phyloP scores from a whole-genome alignment of 2,888 invertebrate genomes.

The Polyommatus icarus region DNA sequence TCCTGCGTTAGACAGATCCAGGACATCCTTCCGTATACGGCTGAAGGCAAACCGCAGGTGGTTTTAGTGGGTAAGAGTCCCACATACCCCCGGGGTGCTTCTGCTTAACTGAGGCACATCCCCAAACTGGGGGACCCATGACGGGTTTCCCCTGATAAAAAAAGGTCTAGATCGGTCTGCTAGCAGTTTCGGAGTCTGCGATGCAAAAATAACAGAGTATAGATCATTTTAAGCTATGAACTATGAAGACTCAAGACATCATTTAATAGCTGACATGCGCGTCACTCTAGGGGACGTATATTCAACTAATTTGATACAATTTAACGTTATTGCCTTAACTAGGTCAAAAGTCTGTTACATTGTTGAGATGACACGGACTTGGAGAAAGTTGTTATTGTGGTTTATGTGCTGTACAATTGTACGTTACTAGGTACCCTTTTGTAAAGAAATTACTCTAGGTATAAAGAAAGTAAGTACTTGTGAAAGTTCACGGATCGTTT shows the following conservation, averaged over 20 bases:
- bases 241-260: not conserved
- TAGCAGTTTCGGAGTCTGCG: not conserved
- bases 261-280: conserved; percentile 1
- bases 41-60: no score
- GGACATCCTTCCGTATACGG: no score
- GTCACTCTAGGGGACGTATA: conserved; percentile 26
- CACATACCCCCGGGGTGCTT: no score
- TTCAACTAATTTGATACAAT: conserved; percentile 40
- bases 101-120: no score
- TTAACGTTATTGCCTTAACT: conserved; percentile 44
- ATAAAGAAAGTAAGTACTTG: not conserved
- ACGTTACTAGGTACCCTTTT: not conserved
- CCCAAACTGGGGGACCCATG: no score
- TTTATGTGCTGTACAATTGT: conserved; percentile 21
- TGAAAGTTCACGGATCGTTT: not conserved
- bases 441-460: not conserved
- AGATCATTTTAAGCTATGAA: not conserved
- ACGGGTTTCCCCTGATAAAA: no score
- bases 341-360: conserved; percentile 42
- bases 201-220: not conserved
- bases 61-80: no score
- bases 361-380: conserved; percentile 34
- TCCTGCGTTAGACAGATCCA: no score
- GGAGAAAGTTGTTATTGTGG: conserved; percentile 33
- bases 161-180: no score